Base-by-base conservation (phyloP, 1,140 invertebrate genomes). In the Archegozetes longisetosus region DNA sequence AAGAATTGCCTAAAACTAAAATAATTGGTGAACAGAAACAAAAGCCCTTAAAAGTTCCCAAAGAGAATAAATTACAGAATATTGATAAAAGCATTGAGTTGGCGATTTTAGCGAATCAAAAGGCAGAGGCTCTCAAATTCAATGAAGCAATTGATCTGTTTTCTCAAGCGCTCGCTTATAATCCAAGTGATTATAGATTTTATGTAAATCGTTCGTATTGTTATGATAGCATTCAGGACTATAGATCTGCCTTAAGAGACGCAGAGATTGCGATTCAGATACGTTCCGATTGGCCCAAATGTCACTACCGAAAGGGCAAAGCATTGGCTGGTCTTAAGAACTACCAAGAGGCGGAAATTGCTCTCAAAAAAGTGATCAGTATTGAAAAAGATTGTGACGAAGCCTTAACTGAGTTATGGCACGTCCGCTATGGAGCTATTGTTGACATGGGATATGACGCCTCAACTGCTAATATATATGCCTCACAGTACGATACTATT, bases 311-410 rank as follows among this genome's bases (percentile, higher is more conserved):
- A 25, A 56, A 46, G 40, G 55, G 17, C 9, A 13, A 26, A 22
- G 29, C 29, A 3, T 46, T 50, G 26, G 17, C n/a, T 4, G 27
- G 13, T 6, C 32, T 56, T 13, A 56, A 56, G 17, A 56, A 47
- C 14, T 56, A 46, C 32, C 14, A 56, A 6, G 55, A 56, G n/a
- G 55, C 55, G 4, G 55, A 56, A 48, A 14, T 46, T 6, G 27
- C 29, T 6, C 25, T 56, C 13, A 40, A 56, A 50, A 50, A 46
- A n/a, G 26, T 46, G 6, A 3, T 56, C 3, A 56, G 17, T 12
- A 17, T 56, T 2, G 55, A 40, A 20, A 22, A 3, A 12, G 32
- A 49, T 12, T 50, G 29, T 23, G 55, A 56, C 6, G 25, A 17
- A 47, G 17, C 55, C 28, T n/a, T 46, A 3, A 48, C 17, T 26